Base-by-base conservation (phyloP, 2,113 vertebrate species). In the Helogale parvula region DNA sequence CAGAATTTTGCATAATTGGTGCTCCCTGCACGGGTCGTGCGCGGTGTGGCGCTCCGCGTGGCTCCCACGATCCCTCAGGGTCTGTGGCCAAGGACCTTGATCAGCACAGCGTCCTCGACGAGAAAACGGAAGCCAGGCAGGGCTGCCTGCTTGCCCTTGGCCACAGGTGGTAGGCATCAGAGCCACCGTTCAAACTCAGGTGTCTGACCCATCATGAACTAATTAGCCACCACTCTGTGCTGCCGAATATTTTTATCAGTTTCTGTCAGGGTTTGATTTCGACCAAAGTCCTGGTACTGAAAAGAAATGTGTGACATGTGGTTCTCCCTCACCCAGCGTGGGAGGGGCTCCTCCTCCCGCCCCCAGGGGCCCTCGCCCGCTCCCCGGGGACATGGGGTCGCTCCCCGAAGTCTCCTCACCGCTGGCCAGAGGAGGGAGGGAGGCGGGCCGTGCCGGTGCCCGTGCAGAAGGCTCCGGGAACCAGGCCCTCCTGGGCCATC, bases 301-400 rank as follows among this genome's bases (percentile, higher is more conserved):
- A 50, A 47, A 5, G 10, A 10, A 52, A 47, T 1, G 15, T 8
- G 2, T 2, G 3, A 19, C 8, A 0, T 0, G 4, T 5, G n/a
- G 14, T 8, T 68, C 76, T 16, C 4, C 0, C 38, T 45, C 74
- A 29, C 50, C 4, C 1, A 38, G 38, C 0, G n/a, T 4, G 8
- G 57, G 11, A 7, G 23, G 63, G 5, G 29, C 6, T 15, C 50
- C 35, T 35, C 1, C 11, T 38, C 35, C 16, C 8, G 54, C 38
- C 11, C 12, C 19, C 25, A 14, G 1, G 13, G 50, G 50, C 35
- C 29, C 3, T 45, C 38, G 13, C 6, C 38, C 23, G 3, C 14
- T 15, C 4, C 1, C 63, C 74, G 13, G 47, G 21, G 52, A 41
- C 15, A 14, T 54, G 52, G 4, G 52, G 52, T 17, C 52, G 15